Evolutionary conservation across 2,797 vertebrate species (phyloP).

Genomic region (Fringilla coelebs): DNA sequence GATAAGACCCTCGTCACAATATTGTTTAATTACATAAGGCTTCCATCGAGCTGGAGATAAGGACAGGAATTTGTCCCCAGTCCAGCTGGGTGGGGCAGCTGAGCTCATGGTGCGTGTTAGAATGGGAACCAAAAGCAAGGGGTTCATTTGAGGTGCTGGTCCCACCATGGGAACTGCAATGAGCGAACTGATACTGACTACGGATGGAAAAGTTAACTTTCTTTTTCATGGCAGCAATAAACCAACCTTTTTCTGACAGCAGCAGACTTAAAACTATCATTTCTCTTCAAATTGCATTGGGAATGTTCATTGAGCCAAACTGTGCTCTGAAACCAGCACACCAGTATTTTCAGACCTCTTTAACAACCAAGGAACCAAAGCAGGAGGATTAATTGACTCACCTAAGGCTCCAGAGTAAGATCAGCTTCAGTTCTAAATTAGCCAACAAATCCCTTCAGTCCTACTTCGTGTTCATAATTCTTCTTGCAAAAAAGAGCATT

Average conservation of each 20-base stretch:
- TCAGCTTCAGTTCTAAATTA: background rate
- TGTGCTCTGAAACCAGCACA: background rate
- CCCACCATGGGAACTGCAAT: background rate
- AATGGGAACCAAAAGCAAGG: slow-evolving; percentile 1
- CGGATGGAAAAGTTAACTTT: background rate
- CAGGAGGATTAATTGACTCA: background rate
- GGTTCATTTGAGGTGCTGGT: slow-evolving; percentile 10
- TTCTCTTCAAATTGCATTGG: background rate
- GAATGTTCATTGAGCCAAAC: background rate
- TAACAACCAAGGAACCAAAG: background rate
- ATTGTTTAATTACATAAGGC: slow-evolving; percentile 60
- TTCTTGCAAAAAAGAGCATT: background rate
- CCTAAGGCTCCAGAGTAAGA: background rate
- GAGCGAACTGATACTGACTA: background rate
- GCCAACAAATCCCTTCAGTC: background rate
- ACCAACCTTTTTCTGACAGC: background rate
- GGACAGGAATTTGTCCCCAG: slow-evolving; percentile 61
- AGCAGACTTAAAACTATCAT: background rate
- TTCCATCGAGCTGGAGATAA: slow-evolving; percentile 59
- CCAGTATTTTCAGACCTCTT: background rate
- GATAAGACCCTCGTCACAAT: slow-evolving; percentile 65
- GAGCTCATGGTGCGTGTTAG: slow-evolving; percentile 40
- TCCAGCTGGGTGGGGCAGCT: slow-evolving; percentile 64
- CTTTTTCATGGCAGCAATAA: background rate
- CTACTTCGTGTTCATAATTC: background rate